These are phyloP conservation scores for Chesias legatella DNA, from an alignment of 2,888 invertebrate genomes.

Conservation along the genomic window DNA sequence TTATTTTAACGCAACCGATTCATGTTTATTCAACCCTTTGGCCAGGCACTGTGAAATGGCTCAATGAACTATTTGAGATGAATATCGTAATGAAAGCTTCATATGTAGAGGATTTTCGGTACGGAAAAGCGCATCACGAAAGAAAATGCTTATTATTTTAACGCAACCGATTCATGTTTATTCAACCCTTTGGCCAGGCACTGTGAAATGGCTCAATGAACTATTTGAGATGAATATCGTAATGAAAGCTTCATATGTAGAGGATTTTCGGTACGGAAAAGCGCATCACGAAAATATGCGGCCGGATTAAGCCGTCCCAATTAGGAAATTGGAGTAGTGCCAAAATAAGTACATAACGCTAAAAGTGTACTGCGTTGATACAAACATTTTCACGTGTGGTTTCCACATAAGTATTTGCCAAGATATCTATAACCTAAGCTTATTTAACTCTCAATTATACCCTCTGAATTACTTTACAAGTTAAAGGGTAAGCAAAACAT, in stretches of 20 bases:
- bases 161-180: slow-evolving; percentile 2
- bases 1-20: slow-evolving; percentile 16
- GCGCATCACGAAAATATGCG: slow-evolving; percentile 16
- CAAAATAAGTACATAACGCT: slow-evolving; percentile 22
- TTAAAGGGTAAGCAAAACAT: too few species aligned
- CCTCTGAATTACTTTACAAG: too few species aligned
- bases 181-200: neutral
- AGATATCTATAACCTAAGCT: too few species aligned
- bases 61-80: too few species aligned
- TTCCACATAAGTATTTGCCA: too few species aligned
- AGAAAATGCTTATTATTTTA: slow-evolving; percentile 19
- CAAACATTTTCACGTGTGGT: neutral
- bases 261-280: slow-evolving; percentile 1
- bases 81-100: too few species aligned
- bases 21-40: neutral
- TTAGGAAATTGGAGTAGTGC: slow-evolving; percentile 40
- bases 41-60: too few species aligned
- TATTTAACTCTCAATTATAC: too few species aligned
- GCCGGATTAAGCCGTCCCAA: slow-evolving; percentile 29
- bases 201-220: too few species aligned
- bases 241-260: too few species aligned
- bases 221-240: too few species aligned
- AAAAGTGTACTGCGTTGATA: slow-evolving; percentile 17
- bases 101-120: too few species aligned
- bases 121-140: slow-evolving; percentile 10